These are phyloP conservation scores for Saccostrea echinata DNA, from an alignment of 1,140 invertebrate genomes.

Conservation along the genomic window DNA sequence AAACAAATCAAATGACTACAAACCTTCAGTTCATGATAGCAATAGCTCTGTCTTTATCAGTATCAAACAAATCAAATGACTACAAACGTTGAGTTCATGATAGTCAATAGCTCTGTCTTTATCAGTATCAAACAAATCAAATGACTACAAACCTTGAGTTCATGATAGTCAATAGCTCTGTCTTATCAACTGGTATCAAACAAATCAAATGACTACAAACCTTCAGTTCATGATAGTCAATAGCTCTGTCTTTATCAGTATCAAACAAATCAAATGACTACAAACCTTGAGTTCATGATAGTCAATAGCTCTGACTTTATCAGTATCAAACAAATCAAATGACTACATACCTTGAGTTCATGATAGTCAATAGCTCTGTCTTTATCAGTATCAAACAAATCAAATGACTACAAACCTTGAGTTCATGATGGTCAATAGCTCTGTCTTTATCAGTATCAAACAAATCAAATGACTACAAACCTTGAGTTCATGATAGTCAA, in stretches of 20 bases:
- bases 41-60: conserved; percentile 79
- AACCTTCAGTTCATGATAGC: conserved; percentile 80
- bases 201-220: conserved; percentile 80
- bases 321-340: conserved; percentile 81
- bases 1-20: conserved; percentile 81
- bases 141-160: conserved; percentile 80
- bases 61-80: conserved; percentile 81
- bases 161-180: conserved; percentile 79
- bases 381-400: conserved; percentile 81
- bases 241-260: conserved; percentile 79
- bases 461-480: conserved; percentile 75
- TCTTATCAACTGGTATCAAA: conserved; percentile 81
- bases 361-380: conserved; percentile 80
- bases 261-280: conserved; percentile 81
- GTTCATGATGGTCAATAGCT: conserved; percentile 80
- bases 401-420: conserved; percentile 81
- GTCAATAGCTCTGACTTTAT: conserved; percentile 79
- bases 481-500: conserved; percentile 80
- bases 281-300: conserved; percentile 81
- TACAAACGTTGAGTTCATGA: conserved; percentile 81
- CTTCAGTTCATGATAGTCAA: conserved; percentile 81
- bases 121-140: conserved; percentile 81
- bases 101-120: conserved; percentile 80
- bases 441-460: conserved; percentile 81
- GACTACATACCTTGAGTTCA: conserved; percentile 81